Conservation (phyloP, 30 jellyfish, hydroid and myxozoan genomes). For the Pelagia noctiluca region DNA sequence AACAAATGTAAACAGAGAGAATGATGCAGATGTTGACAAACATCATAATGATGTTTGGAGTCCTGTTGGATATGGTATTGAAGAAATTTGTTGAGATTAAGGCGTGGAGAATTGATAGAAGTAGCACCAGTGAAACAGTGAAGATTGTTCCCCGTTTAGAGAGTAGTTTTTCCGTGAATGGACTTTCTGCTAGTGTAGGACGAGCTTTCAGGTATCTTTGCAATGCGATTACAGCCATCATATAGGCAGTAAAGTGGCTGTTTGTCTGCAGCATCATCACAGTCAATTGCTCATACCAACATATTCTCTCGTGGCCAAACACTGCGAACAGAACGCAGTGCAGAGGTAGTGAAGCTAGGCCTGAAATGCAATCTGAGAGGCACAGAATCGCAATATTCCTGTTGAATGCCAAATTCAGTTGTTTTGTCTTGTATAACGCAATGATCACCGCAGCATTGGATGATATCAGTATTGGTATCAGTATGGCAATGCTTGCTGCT, state of each 20-base stretch:
- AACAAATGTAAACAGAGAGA: no score
- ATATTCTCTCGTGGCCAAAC: conserved; percentile 33
- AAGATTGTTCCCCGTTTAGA: conserved; percentile 14
- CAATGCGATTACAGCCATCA: conserved; percentile 17
- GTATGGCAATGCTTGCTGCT: conserved; percentile 10
- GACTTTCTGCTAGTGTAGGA: no score
- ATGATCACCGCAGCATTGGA: conserved; percentile 7
- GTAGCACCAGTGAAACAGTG: background rate
- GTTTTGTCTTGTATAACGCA: conserved; percentile 15
- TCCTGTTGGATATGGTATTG: background rate
- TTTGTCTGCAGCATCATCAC: conserved; percentile 52
- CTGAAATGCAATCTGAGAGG: conserved; percentile 35
- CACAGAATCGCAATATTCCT: conserved; percentile 27
- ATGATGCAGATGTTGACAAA: conserved; percentile 7
- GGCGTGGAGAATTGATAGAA: conserved; percentile 44
- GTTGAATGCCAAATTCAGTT: background rate
- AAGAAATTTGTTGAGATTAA: conserved; percentile 33
- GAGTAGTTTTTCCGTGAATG: background rate
- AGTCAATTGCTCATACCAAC: background rate
- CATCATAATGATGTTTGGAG: conserved; percentile 19
- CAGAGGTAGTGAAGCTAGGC: conserved; percentile 15
- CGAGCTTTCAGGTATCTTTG: conserved; percentile 9
- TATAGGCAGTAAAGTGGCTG: conserved; percentile 36
- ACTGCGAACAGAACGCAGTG: conserved; percentile 15
- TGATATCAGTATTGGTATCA: conserved; percentile 7